Conservation (phyloP, 1,140 invertebrate genomes). For the Orussus abietinus region DNA sequence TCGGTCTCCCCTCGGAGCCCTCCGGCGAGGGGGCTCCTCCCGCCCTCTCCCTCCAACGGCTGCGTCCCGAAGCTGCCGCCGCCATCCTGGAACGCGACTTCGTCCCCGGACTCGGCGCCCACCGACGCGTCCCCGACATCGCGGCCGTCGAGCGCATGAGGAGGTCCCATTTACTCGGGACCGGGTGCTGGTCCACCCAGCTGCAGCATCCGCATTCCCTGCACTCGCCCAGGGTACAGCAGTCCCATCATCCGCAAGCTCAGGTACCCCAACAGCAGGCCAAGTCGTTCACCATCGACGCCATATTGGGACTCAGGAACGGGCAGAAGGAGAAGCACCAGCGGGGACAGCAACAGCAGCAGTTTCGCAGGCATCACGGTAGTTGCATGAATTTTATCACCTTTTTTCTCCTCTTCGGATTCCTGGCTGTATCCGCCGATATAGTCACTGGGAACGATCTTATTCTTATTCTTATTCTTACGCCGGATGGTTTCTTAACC, state of each 20-base stretch:
- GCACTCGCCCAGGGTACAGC: conserved; percentile 42
- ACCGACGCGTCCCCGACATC: conserved; percentile 30
- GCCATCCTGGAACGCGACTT: conserved; percentile 13
- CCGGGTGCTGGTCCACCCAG: conserved; percentile 37
- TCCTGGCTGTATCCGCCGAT: too few species aligned
- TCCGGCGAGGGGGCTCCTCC: conserved; percentile 17
- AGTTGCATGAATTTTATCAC: too few species aligned
- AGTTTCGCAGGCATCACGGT: conserved; percentile 42
- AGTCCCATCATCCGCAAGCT: too few species aligned
- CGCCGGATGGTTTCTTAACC: too few species aligned
- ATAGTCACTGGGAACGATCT: too few species aligned
- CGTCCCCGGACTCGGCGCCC: conserved; percentile 36
- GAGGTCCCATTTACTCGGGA: conserved; percentile 35
- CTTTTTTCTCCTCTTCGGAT: background rate
- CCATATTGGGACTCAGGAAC: conserved; percentile 67
- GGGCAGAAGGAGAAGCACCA: conserved; percentile 45
- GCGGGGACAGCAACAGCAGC: conserved; percentile 30
- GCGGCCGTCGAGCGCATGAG: conserved; percentile 43
- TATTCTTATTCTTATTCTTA: too few species aligned
- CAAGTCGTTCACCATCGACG: conserved; percentile 77
- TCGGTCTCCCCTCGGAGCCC: conserved; percentile 18
- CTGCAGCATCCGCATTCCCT: conserved; percentile 38
- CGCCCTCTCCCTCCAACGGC: conserved; percentile 14
- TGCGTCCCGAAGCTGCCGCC: conserved; percentile 11
- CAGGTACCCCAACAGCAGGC: conserved; percentile 48